Conservation (phyloP, 2,888 invertebrate species). For the Eristalis pertinax region DNA sequence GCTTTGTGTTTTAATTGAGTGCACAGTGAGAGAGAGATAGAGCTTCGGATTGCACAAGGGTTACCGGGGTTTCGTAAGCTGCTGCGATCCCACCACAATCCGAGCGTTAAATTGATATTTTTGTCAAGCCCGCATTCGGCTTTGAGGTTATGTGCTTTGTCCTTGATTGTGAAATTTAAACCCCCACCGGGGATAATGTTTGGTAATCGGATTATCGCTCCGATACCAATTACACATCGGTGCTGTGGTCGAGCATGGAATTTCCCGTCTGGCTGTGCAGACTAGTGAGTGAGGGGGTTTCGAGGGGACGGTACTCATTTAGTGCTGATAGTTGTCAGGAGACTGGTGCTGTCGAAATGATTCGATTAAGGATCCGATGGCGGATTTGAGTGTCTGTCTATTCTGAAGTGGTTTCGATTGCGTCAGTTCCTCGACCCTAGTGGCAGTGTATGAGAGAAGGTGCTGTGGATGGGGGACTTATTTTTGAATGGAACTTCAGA, state of each 20-base stretch:
- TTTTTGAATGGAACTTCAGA: too few relatives aligned
- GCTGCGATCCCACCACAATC: background rate
- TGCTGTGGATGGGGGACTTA: too few relatives aligned
- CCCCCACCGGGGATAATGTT: background rate
- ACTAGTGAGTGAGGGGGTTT: background rate
- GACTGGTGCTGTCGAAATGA: too few relatives aligned
- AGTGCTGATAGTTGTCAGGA: too few relatives aligned
- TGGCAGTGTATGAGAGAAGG: too few relatives aligned
- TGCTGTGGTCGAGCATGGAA: background rate
- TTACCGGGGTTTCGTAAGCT: background rate
- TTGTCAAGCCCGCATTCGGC: background rate
- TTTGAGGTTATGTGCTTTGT: background rate
- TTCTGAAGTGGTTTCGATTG: too few relatives aligned
- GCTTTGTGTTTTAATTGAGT: background rate
- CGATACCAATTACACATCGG: background rate
- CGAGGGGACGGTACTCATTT: background rate
- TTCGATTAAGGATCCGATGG: too few relatives aligned
- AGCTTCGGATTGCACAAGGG: background rate
- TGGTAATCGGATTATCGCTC: background rate
- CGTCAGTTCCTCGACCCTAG: too few relatives aligned
- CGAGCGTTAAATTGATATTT: conserved; percentile 6
- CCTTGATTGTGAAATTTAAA: background rate
- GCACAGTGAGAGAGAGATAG: background rate
- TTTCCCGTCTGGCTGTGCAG: background rate
- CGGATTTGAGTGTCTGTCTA: too few relatives aligned